Base-by-base conservation (phyloP, 2,797 vertebrate genomes). In the Rhinogobio ventralis region DNA sequence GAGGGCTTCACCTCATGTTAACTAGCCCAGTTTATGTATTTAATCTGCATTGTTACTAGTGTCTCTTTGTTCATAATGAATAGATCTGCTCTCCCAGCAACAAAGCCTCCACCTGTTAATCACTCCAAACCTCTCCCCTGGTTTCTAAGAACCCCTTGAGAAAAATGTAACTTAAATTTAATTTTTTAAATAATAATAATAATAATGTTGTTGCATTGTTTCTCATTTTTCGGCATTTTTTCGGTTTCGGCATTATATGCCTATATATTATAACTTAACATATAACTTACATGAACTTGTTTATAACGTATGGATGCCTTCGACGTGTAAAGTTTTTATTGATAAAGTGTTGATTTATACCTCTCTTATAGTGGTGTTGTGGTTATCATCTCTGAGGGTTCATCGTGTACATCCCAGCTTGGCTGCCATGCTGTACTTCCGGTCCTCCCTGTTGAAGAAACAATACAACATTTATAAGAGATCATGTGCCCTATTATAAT, bases 381-480 rank as follows among this genome's bases (percentile, higher is more conserved):
- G 8, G 19, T 82, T 66, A 85, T 86, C 76, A 86, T 79, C 69
- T 86, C 20, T 67, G 72, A 46, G 86, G 86, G 39, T 87, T 87
- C 77, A 82, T 79, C 17, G 73, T 36, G 20, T 89, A 90, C 53
- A 81, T 85, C 15, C 85, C 86, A 19, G 80, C 17, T 49, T 11
- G 80, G 67, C 75, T 81, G 7, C 60, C 71, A 53, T 71, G 78
- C 2, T 80, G 66, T 49, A 55, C 55, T 1, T 81, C 7, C 7
- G 84, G 74, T 39, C 81, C 79, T 20, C 84, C 86, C 88, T 89
- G 86, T 28, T 23, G 20, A 77, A 76, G 55, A 78, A 5, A 64
- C 8, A 0, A 79, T 17, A 64, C 2, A 15, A 14, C 0, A 7
- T n/a, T 28, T 7, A 19, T 46, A 19, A 60, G 25, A 45, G 7